Percentiles rank a stretch among this genome's conserved stretches.
Evolutionary conservation across 2,113 vertebrate genomes (phyloP).

Genomic region (Tetrao urogallus): DNA sequence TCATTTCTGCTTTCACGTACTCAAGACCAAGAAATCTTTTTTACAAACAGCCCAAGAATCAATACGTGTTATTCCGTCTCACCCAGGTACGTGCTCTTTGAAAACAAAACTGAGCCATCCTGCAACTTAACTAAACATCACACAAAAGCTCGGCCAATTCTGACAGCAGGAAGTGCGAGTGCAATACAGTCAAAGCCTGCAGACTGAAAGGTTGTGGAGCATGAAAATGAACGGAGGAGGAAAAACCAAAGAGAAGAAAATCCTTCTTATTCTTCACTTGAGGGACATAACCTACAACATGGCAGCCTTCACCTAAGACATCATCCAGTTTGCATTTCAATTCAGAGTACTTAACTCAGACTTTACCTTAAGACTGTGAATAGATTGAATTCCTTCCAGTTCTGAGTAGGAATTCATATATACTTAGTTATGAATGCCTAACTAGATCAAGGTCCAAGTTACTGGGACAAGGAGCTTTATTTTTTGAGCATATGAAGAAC

Average conservation of each 20-base stretch:
- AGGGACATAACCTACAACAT: background rate
- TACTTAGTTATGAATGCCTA: slow-evolving; percentile 18
- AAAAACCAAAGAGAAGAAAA: slow-evolving; percentile 37
- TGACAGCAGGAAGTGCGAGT: background rate
- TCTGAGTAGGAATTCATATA: background rate
- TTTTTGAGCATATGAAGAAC: background rate
- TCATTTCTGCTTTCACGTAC: slow-evolving; percentile 36
- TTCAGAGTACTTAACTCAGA: background rate
- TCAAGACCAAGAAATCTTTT: slow-evolving; percentile 1
- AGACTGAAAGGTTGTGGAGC: background rate
- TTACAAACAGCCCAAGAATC: slow-evolving; percentile 8
- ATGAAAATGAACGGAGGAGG: background rate
- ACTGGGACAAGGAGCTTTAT: background rate
- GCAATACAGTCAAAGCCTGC: background rate
- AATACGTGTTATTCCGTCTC: background rate
- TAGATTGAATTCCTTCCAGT: background rate
- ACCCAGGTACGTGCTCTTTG: slow-evolving; percentile 4
- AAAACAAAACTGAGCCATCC: slow-evolving; percentile 26
- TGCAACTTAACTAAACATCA: background rate
- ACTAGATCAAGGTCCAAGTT: background rate
- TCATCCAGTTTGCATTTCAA: background rate
- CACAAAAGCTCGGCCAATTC: background rate
- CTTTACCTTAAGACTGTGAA: background rate
- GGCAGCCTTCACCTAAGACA: slow-evolving; percentile 10
- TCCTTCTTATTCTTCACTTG: background rate